Base-by-base conservation (phyloP, 2,113 vertebrate genomes). In the Burhinus bistriatus region DNA sequence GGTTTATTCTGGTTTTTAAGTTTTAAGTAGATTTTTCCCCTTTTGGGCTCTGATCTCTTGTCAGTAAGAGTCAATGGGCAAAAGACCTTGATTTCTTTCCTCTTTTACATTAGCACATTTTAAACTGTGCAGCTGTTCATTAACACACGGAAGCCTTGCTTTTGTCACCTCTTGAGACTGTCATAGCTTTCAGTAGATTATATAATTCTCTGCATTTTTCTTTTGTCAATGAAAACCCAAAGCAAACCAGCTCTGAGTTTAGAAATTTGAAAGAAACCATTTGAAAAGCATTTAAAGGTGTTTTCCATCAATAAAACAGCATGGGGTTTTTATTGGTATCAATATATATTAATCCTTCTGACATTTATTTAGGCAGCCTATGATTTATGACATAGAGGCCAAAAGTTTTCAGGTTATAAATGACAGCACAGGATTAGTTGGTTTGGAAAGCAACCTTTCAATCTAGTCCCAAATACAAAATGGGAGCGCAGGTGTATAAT, bases 401-500 rank as follows among this genome's bases (percentile, higher is more conserved):
- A 62, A 23, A 89, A 89, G 4, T 54, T 80, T 72, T 61, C 30
- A 34, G 21, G 3, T 58, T 73, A 34, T 69, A 62, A 93, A 49
- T 54, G 29, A 52, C 34, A 87, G 51, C 21, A 62, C 3, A 34
- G 40, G 11, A 38, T 51, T 69, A 61, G 8, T 1, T 92, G 22
- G 12, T 45, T 88, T 71, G 83, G 20, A 88, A 86, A 86, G 8
- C 11, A 69, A n/a, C 12, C 27, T 91, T 86, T 70, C 55, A 44
- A 6, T 22, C 29, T 57, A 18, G 26, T 42, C 34, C 9, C 7
- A 47, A 72, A 65, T 21, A 29, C 4, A 68, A 61, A 88, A 91
- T 34, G 4, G 29, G 15, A 49, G 1, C 1, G 2, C 42, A 29
- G n/a, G 8, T n/a, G 5, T n/a, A 11, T 55, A 59, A 79, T 27